These are phyloP conservation scores for Apodemia duryi DNA, from an alignment of 2,888 invertebrate species.

Conservation along the genomic window DNA sequence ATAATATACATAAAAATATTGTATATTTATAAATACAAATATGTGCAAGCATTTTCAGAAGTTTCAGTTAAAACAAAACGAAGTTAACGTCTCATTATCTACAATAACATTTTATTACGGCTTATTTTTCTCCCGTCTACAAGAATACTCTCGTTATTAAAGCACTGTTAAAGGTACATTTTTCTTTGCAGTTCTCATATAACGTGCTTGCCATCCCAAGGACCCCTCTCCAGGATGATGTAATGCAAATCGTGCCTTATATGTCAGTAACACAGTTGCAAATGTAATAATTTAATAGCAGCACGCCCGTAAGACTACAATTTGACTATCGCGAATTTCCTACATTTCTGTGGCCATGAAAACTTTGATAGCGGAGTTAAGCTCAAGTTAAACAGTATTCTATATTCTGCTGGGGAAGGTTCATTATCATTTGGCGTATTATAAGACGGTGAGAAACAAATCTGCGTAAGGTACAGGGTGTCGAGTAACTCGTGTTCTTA, in stretches of 20 bases:
- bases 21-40: no score
- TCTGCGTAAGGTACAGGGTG: slow-evolving; percentile 78
- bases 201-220: slow-evolving; percentile 64
- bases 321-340: slow-evolving; percentile 79
- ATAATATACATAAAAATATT: no score
- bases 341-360: slow-evolving; percentile 54
- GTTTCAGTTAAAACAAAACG: neutral
- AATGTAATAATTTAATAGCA: slow-evolving; percentile 73
- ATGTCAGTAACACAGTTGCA: slow-evolving; percentile 65
- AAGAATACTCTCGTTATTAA: slow-evolving; percentile 56
- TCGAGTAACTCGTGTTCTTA: slow-evolving; percentile 80
- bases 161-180: slow-evolving; percentile 75
- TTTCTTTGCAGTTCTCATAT: slow-evolving; percentile 76
- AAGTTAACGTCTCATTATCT: slow-evolving; percentile 49
- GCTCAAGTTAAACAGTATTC: slow-evolving; percentile 48
- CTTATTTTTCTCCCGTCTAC: slow-evolving; percentile 72
- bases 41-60: neutral
- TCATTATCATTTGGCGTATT: slow-evolving; percentile 48
- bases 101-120: slow-evolving; percentile 77
- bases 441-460: slow-evolving; percentile 70
- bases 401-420: slow-evolving; percentile 49
- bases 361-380: slow-evolving; percentile 49
- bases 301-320: slow-evolving; percentile 76
- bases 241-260: slow-evolving; percentile 70
- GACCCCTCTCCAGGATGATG: slow-evolving; percentile 55